These are phyloP conservation scores for Hypotaenidia philippensis DNA, from an alignment of 2,797 vertebrate species.

Conservation along the genomic window DNA sequence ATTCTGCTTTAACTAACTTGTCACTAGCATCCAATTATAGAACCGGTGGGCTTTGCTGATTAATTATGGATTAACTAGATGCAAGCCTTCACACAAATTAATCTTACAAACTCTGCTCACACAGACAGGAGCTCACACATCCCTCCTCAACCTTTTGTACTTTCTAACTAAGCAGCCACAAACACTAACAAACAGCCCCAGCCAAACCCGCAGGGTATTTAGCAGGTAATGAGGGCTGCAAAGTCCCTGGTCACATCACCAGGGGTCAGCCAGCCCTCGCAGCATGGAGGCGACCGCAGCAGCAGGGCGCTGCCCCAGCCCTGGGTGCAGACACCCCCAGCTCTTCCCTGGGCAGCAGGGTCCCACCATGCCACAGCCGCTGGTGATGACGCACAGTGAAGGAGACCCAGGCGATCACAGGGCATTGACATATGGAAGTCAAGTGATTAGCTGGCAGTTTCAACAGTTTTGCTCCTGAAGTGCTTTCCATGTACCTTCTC, in stretches of 20 bases:
- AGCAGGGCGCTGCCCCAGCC: background rate
- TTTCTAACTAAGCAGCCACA: background rate
- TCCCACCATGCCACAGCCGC: accelerated
- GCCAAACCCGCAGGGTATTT: background rate
- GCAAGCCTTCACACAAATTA: slow-evolving; percentile 32
- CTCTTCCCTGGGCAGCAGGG: background rate
- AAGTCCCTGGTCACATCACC: background rate
- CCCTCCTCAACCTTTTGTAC: background rate
- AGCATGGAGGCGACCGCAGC: background rate
- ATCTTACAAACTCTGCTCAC: slow-evolving; percentile 37
- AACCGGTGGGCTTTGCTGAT: slow-evolving; percentile 24
- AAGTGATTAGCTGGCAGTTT: background rate
- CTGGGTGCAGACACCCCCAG: accelerated
- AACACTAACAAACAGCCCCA: background rate
- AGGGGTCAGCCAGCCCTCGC: background rate
- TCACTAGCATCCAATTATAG: slow-evolving; percentile 6
- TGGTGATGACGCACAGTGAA: accelerated
- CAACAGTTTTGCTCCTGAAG: background rate
- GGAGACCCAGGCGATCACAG: background rate
- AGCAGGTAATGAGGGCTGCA: background rate
- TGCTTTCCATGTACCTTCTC: background rate
- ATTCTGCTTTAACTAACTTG: background rate
- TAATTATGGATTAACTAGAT: slow-evolving; percentile 54
- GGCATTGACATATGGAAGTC: background rate
- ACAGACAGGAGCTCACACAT: background rate